phyloP scores from a whole-genome alignment of 2,113 vertebrate genomes.

The Gobius niger region DNA sequence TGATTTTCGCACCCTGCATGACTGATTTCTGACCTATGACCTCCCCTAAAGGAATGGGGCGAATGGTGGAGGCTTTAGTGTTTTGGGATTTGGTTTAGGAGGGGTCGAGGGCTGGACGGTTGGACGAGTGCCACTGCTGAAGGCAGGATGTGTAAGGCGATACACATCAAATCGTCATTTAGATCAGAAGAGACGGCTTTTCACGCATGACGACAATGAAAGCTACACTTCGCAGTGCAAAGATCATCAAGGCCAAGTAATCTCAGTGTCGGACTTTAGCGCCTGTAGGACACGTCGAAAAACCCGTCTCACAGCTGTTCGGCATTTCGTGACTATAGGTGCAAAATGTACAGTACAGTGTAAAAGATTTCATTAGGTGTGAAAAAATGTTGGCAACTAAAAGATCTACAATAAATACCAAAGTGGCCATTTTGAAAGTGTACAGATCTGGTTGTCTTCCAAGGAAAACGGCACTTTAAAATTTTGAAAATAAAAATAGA shows the following conservation, averaged over 20 bases:
- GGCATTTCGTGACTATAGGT: background rate
- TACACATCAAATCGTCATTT: constrained; percentile 63
- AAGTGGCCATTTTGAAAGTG: too few relatives aligned
- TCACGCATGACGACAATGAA: constrained; percentile 62
- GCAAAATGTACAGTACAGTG: background rate
- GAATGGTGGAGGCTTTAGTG: background rate
- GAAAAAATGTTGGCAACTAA: background rate
- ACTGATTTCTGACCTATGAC: constrained; percentile 61
- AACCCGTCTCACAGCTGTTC: constrained; percentile 51
- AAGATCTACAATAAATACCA: background rate
- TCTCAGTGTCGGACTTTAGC: constrained; percentile 39
- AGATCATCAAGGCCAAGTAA: constrained; percentile 64
- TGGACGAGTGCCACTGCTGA: constrained; percentile 46
- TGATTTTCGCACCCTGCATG: constrained; percentile 35
- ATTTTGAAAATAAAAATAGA: too few relatives aligned
- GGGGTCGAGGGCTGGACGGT: constrained; percentile 11
- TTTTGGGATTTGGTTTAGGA: constrained; percentile 31
- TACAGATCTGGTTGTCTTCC: too few relatives aligned
- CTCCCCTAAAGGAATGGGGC: constrained; percentile 29
- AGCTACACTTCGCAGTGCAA: constrained; percentile 41
- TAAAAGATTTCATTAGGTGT: background rate
- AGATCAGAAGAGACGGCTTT: constrained; percentile 62
- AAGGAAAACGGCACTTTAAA: too few relatives aligned
- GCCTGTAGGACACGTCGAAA: constrained; percentile 42
- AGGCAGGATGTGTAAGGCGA: constrained; percentile 68